Conservation (phyloP, 2,888 invertebrate genomes). For the Parnassius smintheus region DNA sequence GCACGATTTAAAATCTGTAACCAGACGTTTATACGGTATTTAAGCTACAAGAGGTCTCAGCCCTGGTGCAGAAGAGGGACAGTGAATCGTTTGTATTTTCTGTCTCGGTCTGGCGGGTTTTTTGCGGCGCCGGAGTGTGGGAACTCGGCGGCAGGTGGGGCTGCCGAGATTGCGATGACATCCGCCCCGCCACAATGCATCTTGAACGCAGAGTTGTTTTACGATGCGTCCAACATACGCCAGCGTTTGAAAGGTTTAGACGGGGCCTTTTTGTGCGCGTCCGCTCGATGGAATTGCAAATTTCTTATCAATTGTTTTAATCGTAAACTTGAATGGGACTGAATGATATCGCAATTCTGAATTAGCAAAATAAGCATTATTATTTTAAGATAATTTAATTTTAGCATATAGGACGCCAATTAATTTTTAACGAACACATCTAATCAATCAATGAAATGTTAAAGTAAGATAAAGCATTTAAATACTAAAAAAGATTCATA, state of each 20-base stretch:
- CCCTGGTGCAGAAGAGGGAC: conserved; percentile 61
- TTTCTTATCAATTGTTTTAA: conserved; percentile 24
- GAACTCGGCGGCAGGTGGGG: conserved; percentile 80
- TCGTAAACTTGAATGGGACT: conserved; percentile 25
- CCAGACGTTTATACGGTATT: conserved; percentile 13
- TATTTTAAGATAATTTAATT: no score
- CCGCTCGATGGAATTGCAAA: conserved; percentile 21
- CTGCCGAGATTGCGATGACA: conserved; percentile 80
- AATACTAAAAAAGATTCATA: no score
- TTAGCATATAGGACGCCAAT: no score
- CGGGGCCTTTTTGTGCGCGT: conserved; percentile 34
- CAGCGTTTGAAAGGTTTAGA: conserved; percentile 59
- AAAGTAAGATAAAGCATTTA: no score
- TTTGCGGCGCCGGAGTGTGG: conserved; percentile 81
- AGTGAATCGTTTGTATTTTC: conserved; percentile 46
- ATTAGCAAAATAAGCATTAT: not conserved
- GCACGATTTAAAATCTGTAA: conserved; percentile 21
- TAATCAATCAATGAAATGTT: no score
- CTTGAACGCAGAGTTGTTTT: conserved; percentile 64
- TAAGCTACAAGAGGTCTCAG: conserved; percentile 41
- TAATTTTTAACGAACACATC: no score
- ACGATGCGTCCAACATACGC: conserved; percentile 59
- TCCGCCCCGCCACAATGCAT: conserved; percentile 79
- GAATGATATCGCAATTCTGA: conserved; percentile 14
- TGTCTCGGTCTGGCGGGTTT: conserved; percentile 68